phyloP scores from a whole-genome alignment of 2,888 invertebrate genomes.

The Microctonus brassicae region DNA sequence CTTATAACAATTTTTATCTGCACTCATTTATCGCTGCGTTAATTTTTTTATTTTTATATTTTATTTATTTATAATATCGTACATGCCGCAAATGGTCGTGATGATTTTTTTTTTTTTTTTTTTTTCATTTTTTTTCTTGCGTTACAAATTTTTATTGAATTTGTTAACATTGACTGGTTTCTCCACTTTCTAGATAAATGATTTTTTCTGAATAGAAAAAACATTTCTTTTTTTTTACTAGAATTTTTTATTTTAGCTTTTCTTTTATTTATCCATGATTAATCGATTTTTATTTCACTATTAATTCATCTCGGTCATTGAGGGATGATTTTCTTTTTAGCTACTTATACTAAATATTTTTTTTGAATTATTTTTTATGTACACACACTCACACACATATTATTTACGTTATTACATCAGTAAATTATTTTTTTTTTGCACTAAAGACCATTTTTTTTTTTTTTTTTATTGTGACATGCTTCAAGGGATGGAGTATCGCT shows the following conservation, averaged over 20 bases:
- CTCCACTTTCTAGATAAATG: not conserved
- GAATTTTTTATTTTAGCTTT: not conserved
- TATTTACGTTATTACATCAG: constrained; percentile 32
- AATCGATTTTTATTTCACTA: not conserved
- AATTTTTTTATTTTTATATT: constrained; percentile 18
- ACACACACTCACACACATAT: constrained; percentile 28
- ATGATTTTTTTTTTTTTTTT: not conserved
- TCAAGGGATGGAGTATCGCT: constrained; percentile 8
- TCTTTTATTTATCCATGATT: not conserved
- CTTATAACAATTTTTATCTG: constrained; percentile 55
- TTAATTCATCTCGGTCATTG: not conserved
- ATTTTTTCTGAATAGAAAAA: not conserved
- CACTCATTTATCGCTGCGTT: constrained; percentile 22
- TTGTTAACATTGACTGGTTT: not conserved
- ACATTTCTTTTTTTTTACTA: not conserved
- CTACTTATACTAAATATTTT: constrained; percentile 30
- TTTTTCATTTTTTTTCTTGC: too few relatives aligned
- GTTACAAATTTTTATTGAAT: constrained; percentile 3
- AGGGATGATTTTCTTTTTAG: not conserved
- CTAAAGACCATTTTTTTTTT: constrained; percentile 24
- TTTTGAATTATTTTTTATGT: constrained; percentile 33
- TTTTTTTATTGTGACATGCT: constrained; percentile 28
- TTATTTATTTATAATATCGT: constrained; percentile 24
- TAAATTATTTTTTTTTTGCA: constrained; percentile 28
- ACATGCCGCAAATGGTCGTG: constrained; percentile 16